Evolutionary conservation across 2,113 vertebrate species (phyloP), one percentile per base, ranked within the genome.

Genomic region (Grammomys surdaster): DNA sequence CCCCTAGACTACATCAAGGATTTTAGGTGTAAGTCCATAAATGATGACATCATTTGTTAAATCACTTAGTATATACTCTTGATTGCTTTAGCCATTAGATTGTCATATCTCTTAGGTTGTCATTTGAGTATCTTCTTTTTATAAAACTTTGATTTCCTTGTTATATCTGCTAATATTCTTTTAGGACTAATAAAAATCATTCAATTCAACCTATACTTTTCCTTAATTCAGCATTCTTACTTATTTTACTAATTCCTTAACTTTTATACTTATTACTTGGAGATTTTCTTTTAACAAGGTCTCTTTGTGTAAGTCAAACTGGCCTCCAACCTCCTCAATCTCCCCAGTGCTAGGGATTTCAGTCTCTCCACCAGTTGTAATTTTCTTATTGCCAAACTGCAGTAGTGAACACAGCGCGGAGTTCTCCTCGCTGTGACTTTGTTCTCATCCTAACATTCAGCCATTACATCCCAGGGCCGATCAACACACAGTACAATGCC

Each of bases 251-350:
- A 60, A 76, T 54, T 93, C 58, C 60, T 17, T 46, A 54, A 73
- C 76, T 89, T 96, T 91, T 82, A 94, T 60, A 93, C 54, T n/a
- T 54, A 67, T 70, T 81, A 19, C 60, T 85, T 65, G 26, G 40
- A 65, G 7, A 2, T 46, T 84, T 63, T 85, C n/a, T 65, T 85
- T 85, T 43, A 85, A 26, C 40, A 19, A 46, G 40, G 40, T 65
- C 13, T 63, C 58, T 33, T 36, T 85, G 26, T 43, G 8, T 46
- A 65, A 19, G 43, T 14, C 48, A 28, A 16, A 36, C 22, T 73
- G 48, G 33, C 33, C 65, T 70, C 67, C 1, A 72, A n/a, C 20
- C n/a, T 20, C 67, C 48, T 88, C 67, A 72, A 4, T 36, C 86
- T 63, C 24, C 3, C 0, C 0, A 56, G 33, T 28, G 13, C 67